Evolutionary conservation across 2,888 invertebrate genomes (phyloP).

Genomic region (Dugesia japonica): DNA sequence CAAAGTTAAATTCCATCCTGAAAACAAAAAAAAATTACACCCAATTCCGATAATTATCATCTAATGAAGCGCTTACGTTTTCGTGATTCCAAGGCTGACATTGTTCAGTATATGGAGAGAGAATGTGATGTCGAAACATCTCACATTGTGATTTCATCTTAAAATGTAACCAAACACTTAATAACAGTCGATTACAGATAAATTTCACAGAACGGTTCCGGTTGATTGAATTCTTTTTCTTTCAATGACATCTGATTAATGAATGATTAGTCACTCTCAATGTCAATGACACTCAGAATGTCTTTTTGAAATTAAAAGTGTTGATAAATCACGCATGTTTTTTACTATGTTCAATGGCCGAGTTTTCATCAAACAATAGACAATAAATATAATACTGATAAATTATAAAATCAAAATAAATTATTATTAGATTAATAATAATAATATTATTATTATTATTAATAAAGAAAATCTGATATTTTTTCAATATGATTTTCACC

Average conservation of each 20-base stretch:
- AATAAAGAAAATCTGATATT: not conserved
- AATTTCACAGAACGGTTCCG: conserved; percentile 15
- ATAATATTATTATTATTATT: too few relatives aligned
- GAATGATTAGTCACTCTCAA: conserved; percentile 11
- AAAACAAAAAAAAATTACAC: not conserved
- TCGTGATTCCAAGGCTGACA: not conserved
- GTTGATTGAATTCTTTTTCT: conserved; percentile 9
- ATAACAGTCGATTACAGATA: conserved; percentile 15
- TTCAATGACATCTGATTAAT: conserved; percentile 1
- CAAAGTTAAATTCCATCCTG: not conserved
- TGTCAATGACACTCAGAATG: conserved; percentile 10
- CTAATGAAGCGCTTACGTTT: not conserved
- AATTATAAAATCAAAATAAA: not conserved
- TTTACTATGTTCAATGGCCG: conserved; percentile 6
- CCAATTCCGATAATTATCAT: not conserved
- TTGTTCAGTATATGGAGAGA: not conserved
- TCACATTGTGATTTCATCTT: conserved; percentile 7
- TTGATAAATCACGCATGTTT: conserved; percentile 20
- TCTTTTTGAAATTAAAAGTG: conserved; percentile 6
- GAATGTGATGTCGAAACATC: conserved; percentile 14
- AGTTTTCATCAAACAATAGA: not conserved
- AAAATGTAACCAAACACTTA: conserved; percentile 9
- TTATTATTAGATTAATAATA: not conserved
- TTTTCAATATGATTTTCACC: not conserved
- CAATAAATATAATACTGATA: not conserved